Percentiles rank a stretch among this genome's conserved stretches.
phyloP scores from a whole-genome alignment of 2,888 invertebrate genomes.

The Leucophora obtusa region DNA sequence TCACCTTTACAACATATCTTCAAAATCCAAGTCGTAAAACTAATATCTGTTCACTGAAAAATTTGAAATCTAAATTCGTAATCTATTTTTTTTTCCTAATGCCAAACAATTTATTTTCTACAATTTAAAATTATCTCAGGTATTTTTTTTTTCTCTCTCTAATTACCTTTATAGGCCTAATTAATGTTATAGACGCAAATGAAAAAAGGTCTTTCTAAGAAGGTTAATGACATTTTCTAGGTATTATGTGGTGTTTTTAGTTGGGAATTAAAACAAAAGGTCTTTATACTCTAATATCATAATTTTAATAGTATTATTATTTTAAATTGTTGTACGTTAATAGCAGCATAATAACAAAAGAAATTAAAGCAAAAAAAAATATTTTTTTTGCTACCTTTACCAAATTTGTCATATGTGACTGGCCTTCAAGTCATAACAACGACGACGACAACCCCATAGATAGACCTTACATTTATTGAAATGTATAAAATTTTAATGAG shows the following conservation, averaged over 20 bases:
- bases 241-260: constrained; percentile 21
- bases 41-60: too few relatives aligned
- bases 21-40: too few relatives aligned
- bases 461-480: constrained; percentile 34
- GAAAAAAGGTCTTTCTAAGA: constrained; percentile 5
- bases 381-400: constrained; percentile 32
- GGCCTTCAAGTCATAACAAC: constrained; percentile 41
- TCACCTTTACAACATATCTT: too few relatives aligned
- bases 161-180: constrained; percentile 45
- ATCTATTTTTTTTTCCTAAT: too few relatives aligned
- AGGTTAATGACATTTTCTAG: constrained; percentile 43
- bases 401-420: constrained; percentile 44
- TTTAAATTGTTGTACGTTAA: constrained; percentile 10
- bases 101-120: background rate
- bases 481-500: constrained; percentile 31
- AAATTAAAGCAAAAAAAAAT: constrained; percentile 20
- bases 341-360: background rate
- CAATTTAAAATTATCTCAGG: constrained; percentile 6
- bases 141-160: background rate
- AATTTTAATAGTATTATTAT: constrained; percentile 20
- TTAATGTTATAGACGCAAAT: constrained; percentile 13
- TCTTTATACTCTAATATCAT: background rate
- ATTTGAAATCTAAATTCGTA: too few relatives aligned
- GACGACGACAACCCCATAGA: constrained; percentile 5
- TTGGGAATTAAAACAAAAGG: constrained; percentile 11